Evolutionary conservation across 2,797 vertebrate species (phyloP).

Genomic region (Lycodopsis pacificus): DNA sequence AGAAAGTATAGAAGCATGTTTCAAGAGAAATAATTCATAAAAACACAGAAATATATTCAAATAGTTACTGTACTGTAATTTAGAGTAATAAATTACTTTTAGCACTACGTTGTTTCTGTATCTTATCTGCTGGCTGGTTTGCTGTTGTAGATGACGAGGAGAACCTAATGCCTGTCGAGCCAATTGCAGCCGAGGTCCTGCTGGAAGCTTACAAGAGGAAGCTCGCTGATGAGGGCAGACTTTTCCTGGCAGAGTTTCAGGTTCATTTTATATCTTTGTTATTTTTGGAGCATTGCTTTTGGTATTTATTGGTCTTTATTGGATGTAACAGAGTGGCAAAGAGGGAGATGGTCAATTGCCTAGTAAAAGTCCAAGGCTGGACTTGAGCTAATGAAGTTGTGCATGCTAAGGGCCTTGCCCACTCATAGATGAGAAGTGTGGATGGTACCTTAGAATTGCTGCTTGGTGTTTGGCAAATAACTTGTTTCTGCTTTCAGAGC

Average conservation of each 20-base stretch:
- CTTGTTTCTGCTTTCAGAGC: slow-evolving; percentile 82
- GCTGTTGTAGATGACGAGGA: slow-evolving; percentile 85
- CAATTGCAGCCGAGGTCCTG: slow-evolving; percentile 88
- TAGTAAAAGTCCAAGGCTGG: not conserved
- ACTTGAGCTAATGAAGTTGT: not conserved
- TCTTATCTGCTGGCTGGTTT: slow-evolving; percentile 5
- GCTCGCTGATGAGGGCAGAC: slow-evolving; percentile 92
- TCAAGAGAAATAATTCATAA: not conserved
- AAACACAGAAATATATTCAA: not conserved
- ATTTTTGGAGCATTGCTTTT: not conserved
- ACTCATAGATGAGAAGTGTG: not conserved
- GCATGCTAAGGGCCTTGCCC: not conserved
- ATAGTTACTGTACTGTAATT: not conserved
- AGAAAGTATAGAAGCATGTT: not conserved
- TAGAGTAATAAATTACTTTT: not conserved
- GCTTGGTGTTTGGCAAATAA: not conserved
- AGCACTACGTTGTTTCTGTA: not conserved
- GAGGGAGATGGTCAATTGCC: not conserved
- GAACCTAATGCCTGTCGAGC: slow-evolving; percentile 88
- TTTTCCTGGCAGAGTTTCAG: slow-evolving; percentile 98
- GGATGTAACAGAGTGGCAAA: not conserved
- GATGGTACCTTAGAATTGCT: not conserved
- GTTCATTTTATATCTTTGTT: slow-evolving; percentile 69
- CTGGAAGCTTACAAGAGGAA: slow-evolving; percentile 92
- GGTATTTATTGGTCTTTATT: not conserved